Evolutionary conservation across 1,140 invertebrate genomes (phyloP), one percentile per base, ranked within the genome.

Genomic region (Cecropterus lyciades): DNA sequence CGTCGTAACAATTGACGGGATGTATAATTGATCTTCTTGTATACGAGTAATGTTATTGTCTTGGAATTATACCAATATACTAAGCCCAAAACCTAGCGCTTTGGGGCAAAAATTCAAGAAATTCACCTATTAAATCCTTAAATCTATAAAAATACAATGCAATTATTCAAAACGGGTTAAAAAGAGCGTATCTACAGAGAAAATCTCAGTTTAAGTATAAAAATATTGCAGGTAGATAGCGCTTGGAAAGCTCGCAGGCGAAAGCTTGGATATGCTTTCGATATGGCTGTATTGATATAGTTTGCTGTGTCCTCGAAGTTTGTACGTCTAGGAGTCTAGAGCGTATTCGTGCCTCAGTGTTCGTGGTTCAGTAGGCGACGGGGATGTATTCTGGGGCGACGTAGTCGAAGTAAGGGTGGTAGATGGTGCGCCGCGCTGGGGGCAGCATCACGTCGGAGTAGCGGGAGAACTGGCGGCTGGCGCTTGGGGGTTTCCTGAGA

Each of bases 381-480:
- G 80, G 84, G 59, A 83, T 57, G 72, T 70, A 77, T 20, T 91
- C 83, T 49, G 86, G 82, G 27, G 80, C 73, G 9, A 69, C 69
- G 73, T 85, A 86, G 57, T 87, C 86, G 67, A 82, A 73, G 73
- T 82, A 87, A 49, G 85, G 86, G 67, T 84, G 85, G 73, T 87
- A 84, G 69, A 77, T 72, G 53, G 82, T 73, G 65, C 85, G 87
- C 49, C 87, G 87, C 0, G 65, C 70, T 3, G 86, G 86, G 0
- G 89, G 87, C 63, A 87, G 62, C 80, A 91, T 85, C 66, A 84
- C 85, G 65, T 91, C 89, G 0, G 89, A 87, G 82, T 91, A 91
- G 68, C 89, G 89, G 3, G 84, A 87, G 79, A 91, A 91, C 69
- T 91, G 89, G 14, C 89, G 87, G 56, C 85, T 89, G 15, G 85